Evolutionary conservation across 2,888 invertebrate species (phyloP).

Genomic region (Caenorhabditis sp.): DNA sequence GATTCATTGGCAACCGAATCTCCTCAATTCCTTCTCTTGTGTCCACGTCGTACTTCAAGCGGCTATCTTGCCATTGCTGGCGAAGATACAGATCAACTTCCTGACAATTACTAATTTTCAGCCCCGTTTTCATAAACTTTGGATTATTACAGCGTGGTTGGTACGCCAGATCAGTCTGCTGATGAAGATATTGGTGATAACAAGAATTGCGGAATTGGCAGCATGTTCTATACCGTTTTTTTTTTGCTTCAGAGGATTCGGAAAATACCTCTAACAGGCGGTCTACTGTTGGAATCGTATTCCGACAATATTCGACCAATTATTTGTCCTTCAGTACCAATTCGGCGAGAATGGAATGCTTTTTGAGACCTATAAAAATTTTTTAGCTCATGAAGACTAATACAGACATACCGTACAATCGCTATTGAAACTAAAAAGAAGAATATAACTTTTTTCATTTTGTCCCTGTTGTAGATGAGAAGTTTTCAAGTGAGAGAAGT

Average conservation of each 20-base stretch:
- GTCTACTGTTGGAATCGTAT: slow-evolving; percentile 72
- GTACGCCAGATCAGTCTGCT: slow-evolving; percentile 74
- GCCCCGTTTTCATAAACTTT: background rate
- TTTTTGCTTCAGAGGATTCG: no score
- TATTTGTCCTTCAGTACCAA: slow-evolving; percentile 73
- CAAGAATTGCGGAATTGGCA: slow-evolving; percentile 73
- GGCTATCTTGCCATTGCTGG: slow-evolving; percentile 77
- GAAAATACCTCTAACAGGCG: slow-evolving; percentile 78
- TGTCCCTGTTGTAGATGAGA: background rate
- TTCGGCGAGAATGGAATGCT: slow-evolving; percentile 63
- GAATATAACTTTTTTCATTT: background rate
- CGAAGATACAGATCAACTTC: slow-evolving; percentile 77
- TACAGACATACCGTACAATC: slow-evolving; percentile 1
- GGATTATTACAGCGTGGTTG: slow-evolving; percentile 58
- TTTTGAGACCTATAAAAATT: slow-evolving; percentile 27
- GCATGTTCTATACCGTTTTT: slow-evolving; percentile 63
- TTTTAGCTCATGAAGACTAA: no score
- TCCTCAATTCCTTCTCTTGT: slow-evolving; percentile 73
- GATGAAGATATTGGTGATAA: slow-evolving; percentile 73
- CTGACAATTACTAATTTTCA: slow-evolving; percentile 59
- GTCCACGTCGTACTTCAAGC: slow-evolving; percentile 76
- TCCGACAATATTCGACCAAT: slow-evolving; percentile 69
- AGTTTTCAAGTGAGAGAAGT: background rate
- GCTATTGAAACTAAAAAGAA: background rate
- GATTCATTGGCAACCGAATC: slow-evolving; percentile 67